Percentiles rank a stretch among this genome's conserved stretches.
Evolutionary conservation across 2,113 vertebrate genomes (phyloP).

Genomic region (Pachycephala philippinensis): DNA sequence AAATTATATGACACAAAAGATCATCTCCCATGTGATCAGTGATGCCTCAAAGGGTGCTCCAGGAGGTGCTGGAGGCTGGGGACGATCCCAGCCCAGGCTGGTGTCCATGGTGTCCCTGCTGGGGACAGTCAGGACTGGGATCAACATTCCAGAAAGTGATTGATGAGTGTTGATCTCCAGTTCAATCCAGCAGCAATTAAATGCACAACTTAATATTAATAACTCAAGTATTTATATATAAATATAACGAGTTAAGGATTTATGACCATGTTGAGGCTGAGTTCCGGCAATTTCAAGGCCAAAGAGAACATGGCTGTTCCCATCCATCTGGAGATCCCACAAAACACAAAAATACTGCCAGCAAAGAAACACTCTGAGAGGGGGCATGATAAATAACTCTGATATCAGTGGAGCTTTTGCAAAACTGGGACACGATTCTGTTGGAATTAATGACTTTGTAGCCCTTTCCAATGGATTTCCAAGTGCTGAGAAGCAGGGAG

Average conservation of each 20-base stretch:
- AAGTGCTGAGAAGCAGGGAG: neutral
- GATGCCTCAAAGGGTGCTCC: neutral
- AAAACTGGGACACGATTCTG: accelerated
- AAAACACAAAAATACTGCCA: neutral
- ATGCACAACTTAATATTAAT: neutral
- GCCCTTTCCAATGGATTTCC: neutral
- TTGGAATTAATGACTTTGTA: neutral
- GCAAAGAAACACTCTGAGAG: neutral
- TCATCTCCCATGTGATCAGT: neutral
- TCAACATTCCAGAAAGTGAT: neutral
- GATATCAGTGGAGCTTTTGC: neutral
- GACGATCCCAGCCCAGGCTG: neutral
- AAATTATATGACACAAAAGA: neutral
- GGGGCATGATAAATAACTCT: neutral
- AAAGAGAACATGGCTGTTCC: accelerated
- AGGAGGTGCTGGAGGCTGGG: neutral
- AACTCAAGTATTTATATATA: neutral
- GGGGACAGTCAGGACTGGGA: neutral
- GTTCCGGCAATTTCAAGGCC: neutral
- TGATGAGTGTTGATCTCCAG: neutral
- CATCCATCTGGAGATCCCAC: neutral
- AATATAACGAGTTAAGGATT: neutral
- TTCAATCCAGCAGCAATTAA: neutral
- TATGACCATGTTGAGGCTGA: too few species aligned
- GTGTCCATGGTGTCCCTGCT: neutral